Evolutionary conservation across 53 echinoderm and acorn worm genomes (phyloP), one percentile per base, ranked within the genome.

Genomic region (Paelopatides confundens): DNA sequence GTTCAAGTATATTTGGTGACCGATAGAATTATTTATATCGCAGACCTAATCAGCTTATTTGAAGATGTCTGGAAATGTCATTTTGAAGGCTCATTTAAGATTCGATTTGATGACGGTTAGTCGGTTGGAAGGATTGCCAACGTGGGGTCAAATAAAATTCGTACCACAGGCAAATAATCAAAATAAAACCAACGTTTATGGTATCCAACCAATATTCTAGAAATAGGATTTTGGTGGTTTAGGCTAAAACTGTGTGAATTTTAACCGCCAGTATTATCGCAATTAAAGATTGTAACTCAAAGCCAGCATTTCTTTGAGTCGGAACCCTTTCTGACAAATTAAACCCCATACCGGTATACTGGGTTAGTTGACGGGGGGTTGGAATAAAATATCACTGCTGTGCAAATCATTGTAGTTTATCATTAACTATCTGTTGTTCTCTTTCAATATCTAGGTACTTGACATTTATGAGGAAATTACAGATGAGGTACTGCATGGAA

Each of bases 401-500:
- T 58, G 58, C 58, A 58, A 58, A 58, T 23, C 58, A 58, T 58
- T 58, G 21, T 58, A n/a, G n/a, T n/a, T n/a, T n/a, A n/a, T n/a
- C n/a, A n/a, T n/a, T 43, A 8, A 43, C 2, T 43, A 43, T 43
- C 0, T 43, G 43, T 10, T 31, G 7, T 35, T 14, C 21, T 34
- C 85, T 54, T 7, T 43, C 86, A 9, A 23, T 63, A 31, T 78
- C 13, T 66, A 96, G 96, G 65, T 99, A 99, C 88, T 34, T 96
- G 17, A 82, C 87, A 15, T 31, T 99, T 5, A 94, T 85, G 31
- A 91, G 99, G 46, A 90, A 89, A 62, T 87, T 99, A 12, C 99
- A 98, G 66, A 92, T 74, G 0, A 83, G 69, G 15, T 98, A 98
- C 63, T 77, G 76, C 33, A 99, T 99, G 99, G 96, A 99, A 66